Percentiles rank a stretch among this genome's conserved stretches.
Evolutionary conservation across 2,113 vertebrate genomes (phyloP).

Genomic region (Microcebus murinus): DNA sequence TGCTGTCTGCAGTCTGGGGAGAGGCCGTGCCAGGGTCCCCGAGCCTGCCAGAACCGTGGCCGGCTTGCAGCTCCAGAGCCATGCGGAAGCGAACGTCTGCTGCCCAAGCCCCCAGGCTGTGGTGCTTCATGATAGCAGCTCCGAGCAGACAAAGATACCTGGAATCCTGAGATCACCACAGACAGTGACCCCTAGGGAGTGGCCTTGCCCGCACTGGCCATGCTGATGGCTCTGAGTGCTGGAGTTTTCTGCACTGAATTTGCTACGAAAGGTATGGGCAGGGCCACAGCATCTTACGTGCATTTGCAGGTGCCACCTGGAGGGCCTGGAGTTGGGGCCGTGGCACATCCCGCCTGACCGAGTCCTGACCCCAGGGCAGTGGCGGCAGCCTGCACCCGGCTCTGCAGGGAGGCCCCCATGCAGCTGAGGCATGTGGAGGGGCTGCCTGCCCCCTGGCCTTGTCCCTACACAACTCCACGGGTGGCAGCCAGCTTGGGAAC

Average conservation of each 20-base stretch:
- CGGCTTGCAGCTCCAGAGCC: not conserved
- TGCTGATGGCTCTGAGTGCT: rapidly evolving
- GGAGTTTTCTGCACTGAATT: not conserved
- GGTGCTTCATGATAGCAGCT: not conserved
- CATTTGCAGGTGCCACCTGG: too few species aligned
- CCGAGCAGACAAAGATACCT: not conserved
- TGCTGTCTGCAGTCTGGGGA: not conserved
- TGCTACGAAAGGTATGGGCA: rapidly evolving
- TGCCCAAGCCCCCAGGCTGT: not conserved
- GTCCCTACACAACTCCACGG: not conserved
- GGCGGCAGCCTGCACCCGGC: not conserved
- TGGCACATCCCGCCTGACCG: not conserved
- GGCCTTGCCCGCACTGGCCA: rapidly evolving
- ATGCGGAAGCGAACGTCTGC: not conserved
- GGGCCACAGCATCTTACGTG: not conserved
- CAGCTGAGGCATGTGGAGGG: not conserved
- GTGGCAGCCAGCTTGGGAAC: not conserved
- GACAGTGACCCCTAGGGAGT: not conserved
- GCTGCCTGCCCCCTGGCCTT: too few species aligned
- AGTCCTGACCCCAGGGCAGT: not conserved
- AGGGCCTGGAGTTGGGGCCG: rapidly evolving
- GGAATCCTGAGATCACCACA: not conserved
- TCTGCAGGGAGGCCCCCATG: not conserved
- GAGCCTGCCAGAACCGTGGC: not conserved
- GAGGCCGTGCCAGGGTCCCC: not conserved